phyloP scores from a whole-genome alignment of 2,797 vertebrate genomes.

The Neostethus bicornis region DNA sequence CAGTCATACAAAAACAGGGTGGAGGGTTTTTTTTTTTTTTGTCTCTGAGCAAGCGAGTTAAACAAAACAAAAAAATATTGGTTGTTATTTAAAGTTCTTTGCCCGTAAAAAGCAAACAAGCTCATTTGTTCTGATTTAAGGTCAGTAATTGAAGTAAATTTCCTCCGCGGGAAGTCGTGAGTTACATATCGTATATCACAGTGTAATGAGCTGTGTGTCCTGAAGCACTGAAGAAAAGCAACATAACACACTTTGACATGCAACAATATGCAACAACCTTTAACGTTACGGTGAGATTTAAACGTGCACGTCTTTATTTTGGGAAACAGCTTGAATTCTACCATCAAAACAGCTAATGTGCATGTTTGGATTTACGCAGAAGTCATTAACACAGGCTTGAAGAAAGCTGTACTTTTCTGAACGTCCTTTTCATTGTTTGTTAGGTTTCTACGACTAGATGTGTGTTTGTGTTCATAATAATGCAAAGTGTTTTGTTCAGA shows the following conservation, averaged over 20 bases:
- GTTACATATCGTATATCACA: neutral
- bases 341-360: slow-evolving; percentile 4
- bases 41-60: slow-evolving; percentile 5
- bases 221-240: neutral
- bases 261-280: slow-evolving; percentile 36
- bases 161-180: neutral
- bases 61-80: neutral
- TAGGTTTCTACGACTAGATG: neutral
- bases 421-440: slow-evolving; percentile 1
- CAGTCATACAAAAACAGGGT: neutral
- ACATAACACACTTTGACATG: slow-evolving; percentile 3
- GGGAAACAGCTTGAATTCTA: slow-evolving; percentile 6
- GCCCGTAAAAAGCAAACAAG: neutral
- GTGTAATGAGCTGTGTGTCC: neutral
- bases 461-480: slow-evolving; percentile 1
- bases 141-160: neutral
- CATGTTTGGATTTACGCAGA: slow-evolving; percentile 15
- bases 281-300: slow-evolving; percentile 24
- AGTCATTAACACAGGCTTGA: slow-evolving; percentile 2
- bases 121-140: neutral
- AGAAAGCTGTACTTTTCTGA: slow-evolving; percentile 1
- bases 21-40: slow-evolving; percentile 11
- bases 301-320: neutral
- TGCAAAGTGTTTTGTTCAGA: slow-evolving; percentile 13
- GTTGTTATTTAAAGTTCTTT: neutral